phyloP scores from a whole-genome alignment of 2,113 vertebrate species.

The Megalops atlanticus region DNA sequence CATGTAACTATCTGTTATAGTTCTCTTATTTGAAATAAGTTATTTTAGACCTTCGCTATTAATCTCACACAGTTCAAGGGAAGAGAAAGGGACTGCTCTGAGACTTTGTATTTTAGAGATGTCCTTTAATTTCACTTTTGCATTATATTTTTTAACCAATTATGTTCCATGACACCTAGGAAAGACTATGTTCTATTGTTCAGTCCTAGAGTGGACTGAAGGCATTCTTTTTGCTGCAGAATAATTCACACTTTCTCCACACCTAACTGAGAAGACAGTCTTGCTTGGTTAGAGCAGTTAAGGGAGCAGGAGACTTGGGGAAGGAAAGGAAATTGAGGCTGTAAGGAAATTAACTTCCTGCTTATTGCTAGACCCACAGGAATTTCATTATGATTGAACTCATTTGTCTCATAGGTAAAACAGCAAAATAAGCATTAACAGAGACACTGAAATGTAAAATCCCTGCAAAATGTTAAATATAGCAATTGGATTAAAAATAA shows the following conservation, averaged over 20 bases:
- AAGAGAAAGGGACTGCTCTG: too few relatives aligned
- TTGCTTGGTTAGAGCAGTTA: background rate
- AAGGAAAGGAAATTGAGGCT: background rate
- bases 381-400: background rate
- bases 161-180: background rate
- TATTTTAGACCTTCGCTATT: too few relatives aligned
- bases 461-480: too few relatives aligned
- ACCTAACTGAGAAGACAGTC: background rate
- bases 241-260: background rate
- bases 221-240: background rate
- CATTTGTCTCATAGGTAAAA: background rate
- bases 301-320: background rate
- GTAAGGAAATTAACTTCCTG: background rate
- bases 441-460: background rate
- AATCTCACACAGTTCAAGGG: too few relatives aligned
- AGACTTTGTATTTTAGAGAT: too few relatives aligned
- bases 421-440: background rate
- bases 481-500: too few relatives aligned
- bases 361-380: background rate
- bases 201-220: background rate
- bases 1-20: too few relatives aligned
- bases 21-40: too few relatives aligned
- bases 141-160: background rate
- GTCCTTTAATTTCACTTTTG: background rate
- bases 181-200: background rate